Evolutionary conservation across 1,140 invertebrate species (phyloP), one percentile per base, ranked within the genome.

Genomic region (Aphelenchoides avenae): DNA sequence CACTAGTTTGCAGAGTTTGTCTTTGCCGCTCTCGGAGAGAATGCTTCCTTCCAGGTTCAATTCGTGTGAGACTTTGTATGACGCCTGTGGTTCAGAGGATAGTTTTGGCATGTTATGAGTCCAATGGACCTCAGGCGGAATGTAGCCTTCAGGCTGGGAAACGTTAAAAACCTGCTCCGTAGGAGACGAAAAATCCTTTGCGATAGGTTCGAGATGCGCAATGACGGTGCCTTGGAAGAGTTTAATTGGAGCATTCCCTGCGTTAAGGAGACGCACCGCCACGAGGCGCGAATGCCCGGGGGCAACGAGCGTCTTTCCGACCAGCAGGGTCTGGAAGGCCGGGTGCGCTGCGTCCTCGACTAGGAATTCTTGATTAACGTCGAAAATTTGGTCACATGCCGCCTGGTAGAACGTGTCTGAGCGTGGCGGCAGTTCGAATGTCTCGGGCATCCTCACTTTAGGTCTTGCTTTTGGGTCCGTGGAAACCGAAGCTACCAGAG

Each of bases 391-490:
- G 9, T 58, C 37, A 11, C 41, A 26, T 13, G 26, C 2, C 22
- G 36, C 56, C 40, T 18, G 34, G 3, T 42, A n/a, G 18, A 58
- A 18, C n/a, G 34, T 29, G 24, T 58, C 56, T 6, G 56, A 61
- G 2, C 30, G 30, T 1, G 56, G 56, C 0, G 37, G 30, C 2
- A 59, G 18, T 6, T 15, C 20, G 6, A 27, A 20, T 2, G 20
- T 30, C 7, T 59, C 5, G n/a, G 2, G 9, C 1, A 59, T 27
- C 51, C 20, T 33, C 13, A 64, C 57, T 30, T 24, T 24, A 11
- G 62, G 31, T 26, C 31, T 36, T 27, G 9, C 20, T 26, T 54
- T 29, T 22, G 40, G 7, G 6, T n/a, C 7, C 13, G 4, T 5
- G 20, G n/a, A n/a, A 24, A 56, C 24, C 2, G 49, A 30, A 1